These are phyloP conservation scores for Sepiola atlantica DNA, from an alignment of 2,888 invertebrate genomes.

Conservation along the genomic window DNA sequence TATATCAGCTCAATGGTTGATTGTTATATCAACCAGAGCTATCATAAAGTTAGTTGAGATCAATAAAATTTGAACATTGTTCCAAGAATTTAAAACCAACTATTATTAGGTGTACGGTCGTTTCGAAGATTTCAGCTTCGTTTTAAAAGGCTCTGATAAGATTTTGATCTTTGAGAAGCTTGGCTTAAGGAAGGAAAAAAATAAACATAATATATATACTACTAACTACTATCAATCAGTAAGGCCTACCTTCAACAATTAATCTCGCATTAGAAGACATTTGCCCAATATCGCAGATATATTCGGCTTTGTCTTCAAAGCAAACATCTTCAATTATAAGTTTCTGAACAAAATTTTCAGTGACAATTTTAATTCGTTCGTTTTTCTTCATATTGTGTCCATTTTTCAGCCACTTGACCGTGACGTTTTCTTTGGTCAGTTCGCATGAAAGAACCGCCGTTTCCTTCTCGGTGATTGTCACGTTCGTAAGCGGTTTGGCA, in stretches of 20 bases:
- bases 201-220: no score
- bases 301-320: constrained; percentile 68
- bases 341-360: constrained; percentile 79
- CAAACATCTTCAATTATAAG: constrained; percentile 65
- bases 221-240: no score
- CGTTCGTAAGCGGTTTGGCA: constrained; percentile 61
- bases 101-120: no score
- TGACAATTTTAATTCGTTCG: constrained; percentile 85
- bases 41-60: no score
- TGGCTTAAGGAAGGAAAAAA: no score
- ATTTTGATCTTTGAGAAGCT: no score
- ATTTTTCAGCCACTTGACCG: constrained; percentile 89
- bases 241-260: constrained; percentile 65
- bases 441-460: constrained; percentile 90
- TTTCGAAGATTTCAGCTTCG: no score
- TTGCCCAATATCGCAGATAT: constrained; percentile 63
- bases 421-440: constrained; percentile 93
- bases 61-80: no score
- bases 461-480: constrained; percentile 60
- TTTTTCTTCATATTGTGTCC: constrained; percentile 87
- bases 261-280: constrained; percentile 67
- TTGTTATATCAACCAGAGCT: no score
- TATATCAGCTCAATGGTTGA: no score
- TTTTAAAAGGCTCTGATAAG: no score
- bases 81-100: no score